These are phyloP conservation scores for Bubo bubo DNA, from an alignment of 2,113 vertebrate genomes.

Conservation along the genomic window DNA sequence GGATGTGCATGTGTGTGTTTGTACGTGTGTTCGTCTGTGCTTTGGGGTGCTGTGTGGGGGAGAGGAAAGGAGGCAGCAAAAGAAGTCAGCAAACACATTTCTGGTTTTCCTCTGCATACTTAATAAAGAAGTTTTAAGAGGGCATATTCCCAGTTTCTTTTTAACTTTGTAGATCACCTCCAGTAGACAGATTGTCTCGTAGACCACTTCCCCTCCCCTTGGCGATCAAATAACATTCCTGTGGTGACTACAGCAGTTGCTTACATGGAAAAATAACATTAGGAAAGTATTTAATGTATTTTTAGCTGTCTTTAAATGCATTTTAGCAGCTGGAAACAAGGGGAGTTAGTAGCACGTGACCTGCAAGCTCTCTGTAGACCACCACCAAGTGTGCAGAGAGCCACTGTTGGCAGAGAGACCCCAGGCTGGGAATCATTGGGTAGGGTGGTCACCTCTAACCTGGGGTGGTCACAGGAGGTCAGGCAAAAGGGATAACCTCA, in stretches of 20 bases:
- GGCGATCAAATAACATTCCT: conserved; percentile 64
- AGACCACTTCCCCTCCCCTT: conserved; percentile 58
- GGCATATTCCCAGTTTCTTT: conserved; percentile 2
- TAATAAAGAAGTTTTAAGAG: not conserved
- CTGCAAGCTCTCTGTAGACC: not conserved
- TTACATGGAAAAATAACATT: conserved; percentile 70
- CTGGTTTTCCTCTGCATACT: not conserved
- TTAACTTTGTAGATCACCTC: conserved; percentile 46
- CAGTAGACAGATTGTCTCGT: conserved; percentile 38
- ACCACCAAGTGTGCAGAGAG: not conserved
- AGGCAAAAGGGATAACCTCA: not conserved
- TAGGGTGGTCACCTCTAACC: not conserved
- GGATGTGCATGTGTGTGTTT: not conserved
- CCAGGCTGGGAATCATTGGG: not conserved
- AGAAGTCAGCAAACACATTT: not conserved
- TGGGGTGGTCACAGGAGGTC: not conserved
- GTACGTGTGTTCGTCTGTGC: accelerated
- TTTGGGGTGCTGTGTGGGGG: not conserved
- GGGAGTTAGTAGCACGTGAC: conserved; percentile 20
- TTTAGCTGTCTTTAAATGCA: conserved; percentile 69
- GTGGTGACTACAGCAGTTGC: conserved; percentile 66
- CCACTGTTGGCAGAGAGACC: not conserved
- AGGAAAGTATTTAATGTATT: conserved; percentile 71
- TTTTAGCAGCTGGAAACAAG: conserved; percentile 66
- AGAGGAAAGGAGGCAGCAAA: not conserved